Evolutionary conservation across 2,113 vertebrate genomes (phyloP), one percentile per base, ranked within the genome.

Genomic region (Cardinalis cardinalis): DNA sequence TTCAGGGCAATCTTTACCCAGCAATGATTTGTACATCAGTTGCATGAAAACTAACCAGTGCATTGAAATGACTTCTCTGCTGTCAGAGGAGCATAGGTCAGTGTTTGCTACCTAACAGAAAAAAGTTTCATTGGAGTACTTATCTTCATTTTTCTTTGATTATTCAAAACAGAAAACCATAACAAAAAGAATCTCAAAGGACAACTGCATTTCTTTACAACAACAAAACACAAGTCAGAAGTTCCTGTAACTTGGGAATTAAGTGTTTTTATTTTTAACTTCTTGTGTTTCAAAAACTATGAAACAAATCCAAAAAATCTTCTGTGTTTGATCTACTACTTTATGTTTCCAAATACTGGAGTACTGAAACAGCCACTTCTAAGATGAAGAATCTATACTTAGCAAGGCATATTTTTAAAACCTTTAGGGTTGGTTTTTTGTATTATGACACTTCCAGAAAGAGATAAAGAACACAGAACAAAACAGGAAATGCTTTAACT

Each of bases 401-500:
- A 60, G 28, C 25, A 92, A 74, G 44, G 68, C 12, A 2, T 56
- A 52, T 73, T 72, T 76, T 61, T 14, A 44, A 88, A 86, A 72
- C 34, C 6, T 43, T 88, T 34, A 19, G 52, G 10, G 13, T 12
- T 73, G 56, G 15, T 58, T 86, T 52, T 55, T 25, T 18, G 16
- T 52, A 75, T 91, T 77, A 63, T 66, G 60, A 89, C 53, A 82
- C 34, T 90, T 93, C 41, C 70, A 95, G 34, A 82, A 52, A 82
- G 36, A 53, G 14, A 73, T 16, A 68, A 84, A 89, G 53, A 92
- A 83, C 81, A 80, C 46, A 64, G 48, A 88, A 87, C 44, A 94
- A 88, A 91, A 92, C 85, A 95, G 82, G 92, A 92, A 93, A 87
- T 5, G 1, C 56, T n/a, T 61, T 76, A 80, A 85, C 43, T 75